These are phyloP conservation scores for Phyto melanocephala DNA, from an alignment of 2,888 invertebrate species.

Conservation along the genomic window DNA sequence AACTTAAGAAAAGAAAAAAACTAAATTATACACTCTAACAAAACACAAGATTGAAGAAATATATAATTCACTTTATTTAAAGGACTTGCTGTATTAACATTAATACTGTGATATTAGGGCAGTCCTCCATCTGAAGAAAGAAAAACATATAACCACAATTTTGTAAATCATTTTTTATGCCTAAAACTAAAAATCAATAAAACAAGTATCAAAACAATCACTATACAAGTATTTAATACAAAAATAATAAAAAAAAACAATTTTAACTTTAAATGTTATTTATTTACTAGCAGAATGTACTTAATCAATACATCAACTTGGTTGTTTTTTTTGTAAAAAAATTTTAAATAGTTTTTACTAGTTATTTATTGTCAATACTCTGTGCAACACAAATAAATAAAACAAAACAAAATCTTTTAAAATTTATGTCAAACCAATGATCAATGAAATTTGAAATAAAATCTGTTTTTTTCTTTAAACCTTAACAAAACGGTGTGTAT, in stretches of 20 bases:
- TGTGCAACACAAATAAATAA: neutral
- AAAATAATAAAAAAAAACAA: neutral
- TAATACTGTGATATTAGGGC: slow-evolving; percentile 61
- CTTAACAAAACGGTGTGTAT: too few relatives aligned
- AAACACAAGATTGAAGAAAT: neutral
- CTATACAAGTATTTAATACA: neutral
- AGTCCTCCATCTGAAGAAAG: slow-evolving; percentile 16
- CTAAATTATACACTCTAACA: neutral
- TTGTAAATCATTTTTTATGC: too few relatives aligned
- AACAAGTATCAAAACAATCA: slow-evolving; percentile 44
- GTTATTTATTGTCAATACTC: neutral
- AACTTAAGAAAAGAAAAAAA: slow-evolving; percentile 2
- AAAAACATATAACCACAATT: too few relatives aligned
- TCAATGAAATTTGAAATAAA: slow-evolving; percentile 40
- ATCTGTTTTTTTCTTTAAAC: too few relatives aligned
- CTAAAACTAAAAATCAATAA: neutral
- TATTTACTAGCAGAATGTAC: neutral
- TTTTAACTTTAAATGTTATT: slow-evolving; percentile 1
- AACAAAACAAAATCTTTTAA: slow-evolving; percentile 11
- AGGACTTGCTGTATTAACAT: slow-evolving; percentile 54
- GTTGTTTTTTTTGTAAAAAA: slow-evolving; percentile 44
- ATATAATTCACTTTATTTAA: slow-evolving; percentile 1
- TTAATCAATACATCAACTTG: slow-evolving; percentile 18
- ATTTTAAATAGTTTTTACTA: slow-evolving; percentile 2
- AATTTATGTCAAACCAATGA: slow-evolving; percentile 15